These are phyloP conservation scores for Alces alces DNA, from an alignment of 2,113 vertebrate genomes.

Conservation along the genomic window DNA sequence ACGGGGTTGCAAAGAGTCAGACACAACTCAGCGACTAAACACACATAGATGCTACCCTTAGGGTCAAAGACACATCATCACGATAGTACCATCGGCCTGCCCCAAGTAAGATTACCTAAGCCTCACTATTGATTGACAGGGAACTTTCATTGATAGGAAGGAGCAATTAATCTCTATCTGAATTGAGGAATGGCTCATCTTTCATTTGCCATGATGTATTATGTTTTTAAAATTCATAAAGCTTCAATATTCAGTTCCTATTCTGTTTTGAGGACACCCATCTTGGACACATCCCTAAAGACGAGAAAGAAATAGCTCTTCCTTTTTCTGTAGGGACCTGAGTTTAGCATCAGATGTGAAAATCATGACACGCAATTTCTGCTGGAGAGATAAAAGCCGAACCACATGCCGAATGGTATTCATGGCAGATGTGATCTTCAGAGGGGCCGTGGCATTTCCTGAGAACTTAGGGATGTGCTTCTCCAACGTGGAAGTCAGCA, in stretches of 20 bases:
- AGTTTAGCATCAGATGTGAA: slow-evolving; percentile 80
- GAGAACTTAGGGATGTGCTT: slow-evolving; percentile 83
- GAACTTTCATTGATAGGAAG: background rate
- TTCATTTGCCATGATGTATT: background rate
- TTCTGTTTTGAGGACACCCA: slow-evolving; percentile 40
- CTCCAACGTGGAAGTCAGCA: slow-evolving; percentile 90
- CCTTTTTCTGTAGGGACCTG: slow-evolving; percentile 74
- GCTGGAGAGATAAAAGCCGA: slow-evolving; percentile 80
- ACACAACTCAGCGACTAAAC: background rate
- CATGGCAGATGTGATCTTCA: slow-evolving; percentile 91
- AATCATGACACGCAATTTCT: slow-evolving; percentile 78
- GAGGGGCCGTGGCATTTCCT: slow-evolving; percentile 91
- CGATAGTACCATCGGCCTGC: accelerated
- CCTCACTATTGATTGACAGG: background rate
- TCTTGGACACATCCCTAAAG: slow-evolving; percentile 65
- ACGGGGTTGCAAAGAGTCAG: background rate
- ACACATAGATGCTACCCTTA: background rate
- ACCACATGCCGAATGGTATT: slow-evolving; percentile 89
- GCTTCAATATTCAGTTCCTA: background rate
- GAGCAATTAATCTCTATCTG: background rate
- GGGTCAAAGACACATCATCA: background rate
- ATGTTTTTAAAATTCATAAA: background rate
- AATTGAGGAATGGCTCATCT: background rate
- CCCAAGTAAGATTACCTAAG: background rate
- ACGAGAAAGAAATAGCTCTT: slow-evolving; percentile 63